Evolutionary conservation across 2,888 invertebrate genomes (phyloP), one percentile per base, ranked within the genome.

Genomic region (Spisula solida): DNA sequence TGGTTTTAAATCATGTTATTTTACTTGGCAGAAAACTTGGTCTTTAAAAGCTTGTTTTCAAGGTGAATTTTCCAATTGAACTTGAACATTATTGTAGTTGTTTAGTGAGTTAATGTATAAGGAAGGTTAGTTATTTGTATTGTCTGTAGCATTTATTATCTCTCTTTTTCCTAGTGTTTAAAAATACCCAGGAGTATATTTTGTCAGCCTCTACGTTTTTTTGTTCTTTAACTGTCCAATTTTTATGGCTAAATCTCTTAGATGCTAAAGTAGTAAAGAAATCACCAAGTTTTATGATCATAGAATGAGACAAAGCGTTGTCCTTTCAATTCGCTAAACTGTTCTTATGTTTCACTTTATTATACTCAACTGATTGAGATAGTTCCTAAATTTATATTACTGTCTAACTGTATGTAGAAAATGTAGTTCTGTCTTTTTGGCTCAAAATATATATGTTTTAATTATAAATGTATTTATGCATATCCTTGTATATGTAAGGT

Each of bases 241-340:
- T 75, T 75, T 75, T 75, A 75, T 75, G 31, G 75, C 75, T 75
- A 34, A 75, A 75, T 75, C 31, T 75, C 75, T 75, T 75, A 75
- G 75, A 75, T 75, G 29, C 75, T 34, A 34, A 75, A 31, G 31
- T 34, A 34, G 34, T 34, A 75, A 75, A 75, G 75, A 75, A 75
- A 75, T 75, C 75, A 75, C 14, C 18, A 31, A 34, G 34, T 75
- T 75, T 75, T 75, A 75, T 34, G 29, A 75, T 75, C 75, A 31
- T 75, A 34, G 34, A 75, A 75, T 34, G 75, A 75, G 75, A 75
- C 75, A 75, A 75, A 75, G 31, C 14, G 34, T 80, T 80, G 47
- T 80, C 48, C 51, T 16, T 34, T 41, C 31, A 41, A 78, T 78
- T 79, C 55, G 75, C 55, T 34, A 55, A 85, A 79, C 20, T 41